Evolutionary conservation across 1,140 invertebrate genomes (phyloP).

Genomic region (Belonocnema kinseyi): DNA sequence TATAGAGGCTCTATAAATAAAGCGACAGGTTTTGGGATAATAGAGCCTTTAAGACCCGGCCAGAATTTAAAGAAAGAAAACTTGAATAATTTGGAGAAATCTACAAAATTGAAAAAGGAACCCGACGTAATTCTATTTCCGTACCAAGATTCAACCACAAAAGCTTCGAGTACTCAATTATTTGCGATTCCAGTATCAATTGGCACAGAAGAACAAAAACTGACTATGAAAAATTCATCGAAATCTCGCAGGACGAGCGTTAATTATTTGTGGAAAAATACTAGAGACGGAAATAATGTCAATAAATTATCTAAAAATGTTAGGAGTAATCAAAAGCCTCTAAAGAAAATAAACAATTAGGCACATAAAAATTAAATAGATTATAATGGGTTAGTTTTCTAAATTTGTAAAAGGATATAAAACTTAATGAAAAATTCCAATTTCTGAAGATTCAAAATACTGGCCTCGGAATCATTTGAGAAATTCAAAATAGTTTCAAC

Average conservation of each 20-base stretch:
- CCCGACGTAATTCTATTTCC: background rate
- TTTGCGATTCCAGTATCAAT: background rate
- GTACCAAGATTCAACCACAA: background rate
- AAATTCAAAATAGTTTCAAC: too few species aligned
- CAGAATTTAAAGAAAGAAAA: background rate
- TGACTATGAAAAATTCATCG: background rate
- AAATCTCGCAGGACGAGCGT: background rate
- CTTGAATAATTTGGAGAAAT: background rate
- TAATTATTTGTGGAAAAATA: constrained; percentile 22
- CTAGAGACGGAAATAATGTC: constrained; percentile 10
- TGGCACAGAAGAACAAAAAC: background rate
- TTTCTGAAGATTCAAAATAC: too few species aligned
- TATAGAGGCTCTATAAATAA: background rate
- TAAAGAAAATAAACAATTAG: too few species aligned
- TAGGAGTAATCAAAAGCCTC: too few species aligned
- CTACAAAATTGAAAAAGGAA: background rate
- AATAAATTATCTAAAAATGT: background rate
- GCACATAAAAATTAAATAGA: too few species aligned
- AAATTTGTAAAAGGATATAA: too few species aligned
- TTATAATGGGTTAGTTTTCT: too few species aligned
- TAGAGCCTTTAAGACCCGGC: background rate
- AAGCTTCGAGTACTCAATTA: background rate
- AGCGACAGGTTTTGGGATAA: background rate
- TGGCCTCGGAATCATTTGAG: too few species aligned
- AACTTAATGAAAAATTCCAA: too few species aligned